Conservation (phyloP, 1,140 invertebrate genomes). For the Oncopodura yosiiana region DNA sequence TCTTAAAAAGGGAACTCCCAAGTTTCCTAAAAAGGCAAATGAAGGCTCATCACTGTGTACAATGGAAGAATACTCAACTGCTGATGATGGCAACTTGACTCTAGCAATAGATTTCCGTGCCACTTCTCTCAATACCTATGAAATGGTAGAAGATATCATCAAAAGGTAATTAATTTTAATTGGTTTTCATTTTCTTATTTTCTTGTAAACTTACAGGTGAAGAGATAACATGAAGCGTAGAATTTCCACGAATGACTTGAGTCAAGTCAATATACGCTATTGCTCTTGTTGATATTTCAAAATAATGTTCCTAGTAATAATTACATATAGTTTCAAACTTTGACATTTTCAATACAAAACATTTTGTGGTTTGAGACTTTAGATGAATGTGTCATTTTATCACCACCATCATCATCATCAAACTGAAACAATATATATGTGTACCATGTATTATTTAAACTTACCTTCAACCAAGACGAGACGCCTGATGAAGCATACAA, state of each 20-base stretch:
- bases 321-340: no score
- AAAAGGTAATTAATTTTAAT: no score
- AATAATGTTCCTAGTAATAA: slow-evolving; percentile 32
- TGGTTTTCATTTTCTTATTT: no score
- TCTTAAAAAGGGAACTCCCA: slow-evolving; percentile 35
- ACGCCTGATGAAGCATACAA: slow-evolving; percentile 35
- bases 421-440: no score
- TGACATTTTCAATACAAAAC: no score
- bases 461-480: slow-evolving; percentile 34
- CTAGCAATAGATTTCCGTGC: slow-evolving; percentile 27
- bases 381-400: no score
- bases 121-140: slow-evolving; percentile 33
- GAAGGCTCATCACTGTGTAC: slow-evolving; percentile 29
- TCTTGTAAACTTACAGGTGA: no score
- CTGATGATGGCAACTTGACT: slow-evolving; percentile 14
- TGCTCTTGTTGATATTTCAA: slow-evolving; percentile 28
- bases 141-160: no score
- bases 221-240: slow-evolving; percentile 37
- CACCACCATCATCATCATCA: no score
- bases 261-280: slow-evolving; percentile 35
- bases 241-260: slow-evolving; percentile 28
- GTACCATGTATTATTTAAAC: no score
- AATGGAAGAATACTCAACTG: slow-evolving; percentile 26
- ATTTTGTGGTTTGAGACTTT: no score
- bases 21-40: slow-evolving; percentile 34